Percentiles rank a stretch among this genome's conserved stretches.
phyloP scores from a whole-genome alignment of 2,113 vertebrate species.

The Piliocolobus tephrosceles region DNA sequence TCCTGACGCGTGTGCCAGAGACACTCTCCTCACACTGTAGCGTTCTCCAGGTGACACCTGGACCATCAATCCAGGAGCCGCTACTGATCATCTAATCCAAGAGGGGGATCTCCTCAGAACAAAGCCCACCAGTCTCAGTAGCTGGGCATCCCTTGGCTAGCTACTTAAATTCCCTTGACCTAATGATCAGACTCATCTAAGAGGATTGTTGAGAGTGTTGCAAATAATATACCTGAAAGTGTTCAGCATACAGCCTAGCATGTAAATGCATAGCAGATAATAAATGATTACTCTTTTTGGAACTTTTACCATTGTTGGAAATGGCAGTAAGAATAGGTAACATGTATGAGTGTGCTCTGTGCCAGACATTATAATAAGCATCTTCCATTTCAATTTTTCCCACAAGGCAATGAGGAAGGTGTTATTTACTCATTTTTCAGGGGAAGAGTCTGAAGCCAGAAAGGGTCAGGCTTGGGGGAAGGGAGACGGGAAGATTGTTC shows the following conservation, averaged over 20 bases:
- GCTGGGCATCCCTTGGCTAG: neutral
- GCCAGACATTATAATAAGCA: neutral
- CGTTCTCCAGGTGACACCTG: neutral
- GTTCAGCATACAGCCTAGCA: neutral
- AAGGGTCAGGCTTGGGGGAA: neutral
- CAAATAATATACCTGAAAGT: neutral
- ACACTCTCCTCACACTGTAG: neutral
- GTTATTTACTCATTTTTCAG: neutral
- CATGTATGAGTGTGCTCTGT: neutral
- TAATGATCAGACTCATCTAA: neutral
- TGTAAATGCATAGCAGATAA: neutral
- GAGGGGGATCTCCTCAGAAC: too few relatives aligned
- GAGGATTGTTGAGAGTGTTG: neutral
- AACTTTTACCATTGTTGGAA: neutral
- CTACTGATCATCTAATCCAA: neutral
- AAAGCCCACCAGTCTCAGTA: neutral
- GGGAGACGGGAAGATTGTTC: neutral
- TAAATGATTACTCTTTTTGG: neutral
- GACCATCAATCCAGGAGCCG: too few relatives aligned
- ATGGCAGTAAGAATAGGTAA: neutral
- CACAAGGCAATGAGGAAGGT: neutral
- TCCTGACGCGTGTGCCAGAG: neutral
- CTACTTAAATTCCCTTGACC: neutral
- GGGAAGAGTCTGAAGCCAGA: neutral
- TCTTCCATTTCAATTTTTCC: neutral